Base-by-base conservation (phyloP, 2,797 vertebrate species). In the Sebastes wilsoni region DNA sequence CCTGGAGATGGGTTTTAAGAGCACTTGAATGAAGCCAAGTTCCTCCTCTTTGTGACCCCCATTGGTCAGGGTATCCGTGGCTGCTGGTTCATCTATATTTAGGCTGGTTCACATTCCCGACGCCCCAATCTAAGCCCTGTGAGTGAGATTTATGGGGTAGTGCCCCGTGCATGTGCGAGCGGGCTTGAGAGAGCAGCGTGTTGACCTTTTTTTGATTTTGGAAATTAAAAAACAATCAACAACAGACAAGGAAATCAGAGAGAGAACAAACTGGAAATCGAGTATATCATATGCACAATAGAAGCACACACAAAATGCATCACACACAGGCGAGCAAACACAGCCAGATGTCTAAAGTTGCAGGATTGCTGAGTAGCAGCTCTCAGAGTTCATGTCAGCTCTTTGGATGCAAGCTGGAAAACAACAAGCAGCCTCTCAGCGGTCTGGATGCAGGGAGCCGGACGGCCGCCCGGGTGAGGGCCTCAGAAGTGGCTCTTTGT, bases 1-100 rank as follows among this genome's bases (percentile, higher is more conserved):
- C 65, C 74, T 80, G 64, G 28, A 75, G 80, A 88, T 79, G 64
- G 54, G 87, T 87, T 92, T 91, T 78, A 85, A 72, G 80, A 84
- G 74, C 30, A 59, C 84, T 89, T 83, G 72, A 81, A 91, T 90
- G 82, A 91, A 88, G 58, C 72, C 75, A 86, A 75, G 90, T 84
- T 77, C 92, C 89, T 93, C 82, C 83, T 89, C 85, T 89, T 86
- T 89, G 81, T 89, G 80, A 92, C 90, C 89, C 88, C 75, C 76
- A 81, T 84, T 92, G 93, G 94, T 90, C 84, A 87, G 85, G 87
- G 88, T 94, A 95, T 95, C 93, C 77, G 91, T 95, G 91, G 84
- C 94, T 89, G 89, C 90, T 89, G 86, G 90, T 91, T 90, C 85
- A 83, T 86, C 95, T 96, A 96, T 94, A 95, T 96, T 95, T 95